Evolutionary conservation across 2,888 invertebrate species (phyloP), one percentile per base, ranked within the genome.

Genomic region (Dicranocentrus wangi): DNA sequence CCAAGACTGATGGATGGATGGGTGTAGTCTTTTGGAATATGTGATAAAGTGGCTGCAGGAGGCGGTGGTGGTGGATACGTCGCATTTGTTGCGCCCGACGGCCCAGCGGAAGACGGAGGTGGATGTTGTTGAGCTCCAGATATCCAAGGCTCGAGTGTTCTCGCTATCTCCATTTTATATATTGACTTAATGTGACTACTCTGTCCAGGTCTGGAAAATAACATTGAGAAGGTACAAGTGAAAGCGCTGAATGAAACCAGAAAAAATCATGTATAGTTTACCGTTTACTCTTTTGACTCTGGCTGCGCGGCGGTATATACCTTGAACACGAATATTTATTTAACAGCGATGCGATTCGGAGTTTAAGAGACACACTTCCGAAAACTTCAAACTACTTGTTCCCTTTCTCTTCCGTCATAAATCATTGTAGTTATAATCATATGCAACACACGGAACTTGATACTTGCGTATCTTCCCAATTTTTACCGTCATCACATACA

Each of bases 161-260:
- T 90, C 15, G 92, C 91, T 87, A 93, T 93, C 87, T 93, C 93
- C 75, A 90, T 90, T 82, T 92, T 90, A 88, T 92, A 93, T 87
- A 92, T 92, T 0, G 91, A 91, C 80, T 89, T 87, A 43, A 90
- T 89, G 84, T 89, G 89, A 43, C 91, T 91, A 28, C 91, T 90
- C 86, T 91, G 91, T 51, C 91, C 88, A 15, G 91, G 91, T 84
- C 91, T 89, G 63, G 85, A 87, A 39, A 15, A 43, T 58, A 7
- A 87, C 87, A 76, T 25, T n/a, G n/a, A n/a, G 55, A 63, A 77
- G n/a, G 10, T 28, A 51, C 66, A 76, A 32, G 10, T 32, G 3
- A 32, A 32, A 32, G 10, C 10, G 10, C 32, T n/a, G 23, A 43
- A 42, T n/a, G 47, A 61, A 68, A 47, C 23, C 39, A 55, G 15